Percentiles rank a stretch among this genome's conserved stretches.
These are phyloP conservation scores for Simalia tracyae DNA, from an alignment of 2,797 vertebrate genomes.

Conservation along the genomic window DNA sequence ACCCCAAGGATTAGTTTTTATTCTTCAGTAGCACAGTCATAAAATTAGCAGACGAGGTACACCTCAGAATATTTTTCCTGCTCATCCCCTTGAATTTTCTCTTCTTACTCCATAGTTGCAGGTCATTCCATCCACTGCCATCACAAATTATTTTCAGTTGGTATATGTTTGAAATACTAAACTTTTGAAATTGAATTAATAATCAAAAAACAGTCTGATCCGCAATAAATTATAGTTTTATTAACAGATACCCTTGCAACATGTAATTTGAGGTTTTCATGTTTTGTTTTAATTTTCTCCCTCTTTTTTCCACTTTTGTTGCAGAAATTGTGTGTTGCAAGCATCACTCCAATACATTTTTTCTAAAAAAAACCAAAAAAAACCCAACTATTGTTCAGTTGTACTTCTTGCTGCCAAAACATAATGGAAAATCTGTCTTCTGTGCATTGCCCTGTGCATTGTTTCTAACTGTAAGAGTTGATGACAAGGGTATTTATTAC, in stretches of 20 bases:
- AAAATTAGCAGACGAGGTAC: neutral
- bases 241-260: neutral
- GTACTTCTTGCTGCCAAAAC: slow-evolving; percentile 28
- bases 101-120: neutral
- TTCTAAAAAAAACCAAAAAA: neutral
- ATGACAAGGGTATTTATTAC: slow-evolving; percentile 3
- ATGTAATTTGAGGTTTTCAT: slow-evolving; percentile 16
- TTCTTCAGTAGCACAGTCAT: neutral
- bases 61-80: neutral
- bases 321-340: neutral
- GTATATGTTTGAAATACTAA: neutral
- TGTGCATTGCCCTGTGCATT: neutral
- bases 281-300: neutral
- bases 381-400: neutral
- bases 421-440: slow-evolving; percentile 30
- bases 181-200: neutral
- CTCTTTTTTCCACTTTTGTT: neutral
- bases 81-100: neutral
- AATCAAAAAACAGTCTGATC: neutral
- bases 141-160: neutral
- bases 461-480: slow-evolving; percentile 8
- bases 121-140: neutral
- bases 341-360: neutral
- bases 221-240: neutral
- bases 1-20: neutral